These are phyloP conservation scores for Tragelaphus imberbis DNA, from an alignment of 2,113 vertebrate species.

Conservation along the genomic window DNA sequence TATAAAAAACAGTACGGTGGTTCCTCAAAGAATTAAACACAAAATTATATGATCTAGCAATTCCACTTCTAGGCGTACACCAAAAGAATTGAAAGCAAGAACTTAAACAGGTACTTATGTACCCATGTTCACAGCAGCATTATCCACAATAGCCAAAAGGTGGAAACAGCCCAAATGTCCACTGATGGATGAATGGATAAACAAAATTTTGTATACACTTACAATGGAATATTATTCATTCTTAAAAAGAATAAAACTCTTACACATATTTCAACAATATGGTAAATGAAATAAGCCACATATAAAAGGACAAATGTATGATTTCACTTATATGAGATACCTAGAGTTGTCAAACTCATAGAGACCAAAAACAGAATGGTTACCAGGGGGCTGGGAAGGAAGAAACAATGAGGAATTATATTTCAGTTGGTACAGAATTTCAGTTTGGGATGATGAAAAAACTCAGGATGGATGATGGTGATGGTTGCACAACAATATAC, in stretches of 20 bases:
- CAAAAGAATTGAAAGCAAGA: not conserved
- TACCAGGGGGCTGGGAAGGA: not conserved
- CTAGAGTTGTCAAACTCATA: not conserved
- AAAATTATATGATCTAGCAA: not conserved
- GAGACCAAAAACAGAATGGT: not conserved
- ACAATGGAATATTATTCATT: not conserved
- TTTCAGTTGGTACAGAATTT: not conserved
- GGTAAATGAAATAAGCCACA: not conserved
- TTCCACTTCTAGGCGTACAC: not conserved
- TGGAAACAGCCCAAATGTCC: not conserved
- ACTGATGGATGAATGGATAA: not conserved
- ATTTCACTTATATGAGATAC: not conserved
- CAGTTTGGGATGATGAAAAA: not conserved
- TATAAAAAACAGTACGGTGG: not conserved
- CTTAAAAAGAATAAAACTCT: slow-evolving; percentile 10
- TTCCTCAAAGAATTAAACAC: slow-evolving; percentile 1
- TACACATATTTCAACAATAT: not conserved
- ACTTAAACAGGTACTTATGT: not conserved
- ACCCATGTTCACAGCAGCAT: not conserved
- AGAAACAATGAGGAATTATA: not conserved
- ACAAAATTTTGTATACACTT: not conserved
- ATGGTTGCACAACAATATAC: not conserved
- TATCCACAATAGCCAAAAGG: not conserved
- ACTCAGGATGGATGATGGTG: not conserved
- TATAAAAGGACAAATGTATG: not conserved